A percentile compares a stretch with the other conserved stretches of the same genome.
Conservation (phyloP, 2,888 invertebrate species). For the Patella pellucida region DNA sequence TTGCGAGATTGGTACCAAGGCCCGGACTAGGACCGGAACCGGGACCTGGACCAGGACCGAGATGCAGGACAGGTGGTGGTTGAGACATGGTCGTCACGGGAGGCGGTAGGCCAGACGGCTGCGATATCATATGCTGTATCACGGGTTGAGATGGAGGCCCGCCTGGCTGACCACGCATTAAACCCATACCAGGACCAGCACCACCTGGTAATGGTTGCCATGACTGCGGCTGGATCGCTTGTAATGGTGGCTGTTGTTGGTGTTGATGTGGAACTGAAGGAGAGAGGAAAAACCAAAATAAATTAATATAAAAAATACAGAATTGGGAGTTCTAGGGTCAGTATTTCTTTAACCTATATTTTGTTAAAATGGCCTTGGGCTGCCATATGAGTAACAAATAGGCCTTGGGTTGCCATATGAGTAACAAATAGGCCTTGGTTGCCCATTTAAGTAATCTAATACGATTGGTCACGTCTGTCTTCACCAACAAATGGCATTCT, state of each 20-base stretch:
- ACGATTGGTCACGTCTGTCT: too few species aligned
- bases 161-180: neutral
- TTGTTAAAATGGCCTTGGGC: too few species aligned
- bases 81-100: conserved; percentile 28
- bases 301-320: neutral
- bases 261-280: conserved; percentile 57
- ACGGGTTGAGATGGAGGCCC: conserved; percentile 16
- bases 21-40: neutral
- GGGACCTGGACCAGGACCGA: conserved; percentile 70
- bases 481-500: too few species aligned
- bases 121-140: conserved; percentile 61
- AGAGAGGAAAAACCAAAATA: conserved; percentile 19
- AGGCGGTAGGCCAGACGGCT: conserved; percentile 60
- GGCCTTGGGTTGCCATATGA: too few species aligned
- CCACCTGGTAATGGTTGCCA: conserved; percentile 43
- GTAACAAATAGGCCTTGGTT: too few species aligned
- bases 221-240: conserved; percentile 57
- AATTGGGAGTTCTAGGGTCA: neutral
- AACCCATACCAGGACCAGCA: conserved; percentile 3
- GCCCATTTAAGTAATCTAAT: too few species aligned
- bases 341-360: too few species aligned
- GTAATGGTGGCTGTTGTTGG: conserved; percentile 45
- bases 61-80: conserved; percentile 77
- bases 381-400: too few species aligned
- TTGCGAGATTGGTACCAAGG: neutral